Percentiles rank a stretch among this genome's conserved stretches.
Evolutionary conservation across 2,888 invertebrate genomes (phyloP).

Genomic region (Gandaritis pyraliata): DNA sequence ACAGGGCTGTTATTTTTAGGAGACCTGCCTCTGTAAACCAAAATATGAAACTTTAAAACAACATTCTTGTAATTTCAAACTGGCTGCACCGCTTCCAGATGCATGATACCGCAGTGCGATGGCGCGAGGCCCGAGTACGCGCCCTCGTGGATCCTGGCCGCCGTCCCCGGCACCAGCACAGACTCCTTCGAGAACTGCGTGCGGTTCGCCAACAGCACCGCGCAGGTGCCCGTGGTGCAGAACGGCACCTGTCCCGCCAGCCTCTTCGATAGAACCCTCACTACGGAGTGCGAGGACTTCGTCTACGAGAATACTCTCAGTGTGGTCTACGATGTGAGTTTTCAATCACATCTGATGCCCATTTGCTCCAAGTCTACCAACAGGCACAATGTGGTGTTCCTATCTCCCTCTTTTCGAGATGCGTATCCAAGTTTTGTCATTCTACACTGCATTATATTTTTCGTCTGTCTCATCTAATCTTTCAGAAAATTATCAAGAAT

Average conservation of each 20-base stretch:
- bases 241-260: slow-evolving; percentile 60
- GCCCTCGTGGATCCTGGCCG: slow-evolving; percentile 65
- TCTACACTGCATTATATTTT: no score
- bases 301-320: slow-evolving; percentile 69
- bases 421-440: no score
- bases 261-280: slow-evolving; percentile 58
- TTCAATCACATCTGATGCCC: no score
- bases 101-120: slow-evolving; percentile 69
- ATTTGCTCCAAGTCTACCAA: no score
- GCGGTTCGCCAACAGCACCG: slow-evolving; percentile 55
- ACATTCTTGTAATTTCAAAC: no score
- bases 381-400: no score
- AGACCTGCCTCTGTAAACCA: no score
- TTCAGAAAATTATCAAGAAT: no score
- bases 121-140: slow-evolving; percentile 55
- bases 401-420: no score
- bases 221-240: slow-evolving; percentile 8
- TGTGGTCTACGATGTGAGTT: slow-evolving; percentile 75
- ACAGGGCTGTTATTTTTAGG: no score
- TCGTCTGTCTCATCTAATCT: no score
- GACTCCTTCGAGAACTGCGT: slow-evolving; percentile 63
- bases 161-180: slow-evolving; percentile 57
- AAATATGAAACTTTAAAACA: no score
- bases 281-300: slow-evolving; percentile 55
- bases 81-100: slow-evolving; percentile 50